These are phyloP conservation scores for Rhyacophila brunnea DNA, from an alignment of 1,140 invertebrate species.

Conservation along the genomic window DNA sequence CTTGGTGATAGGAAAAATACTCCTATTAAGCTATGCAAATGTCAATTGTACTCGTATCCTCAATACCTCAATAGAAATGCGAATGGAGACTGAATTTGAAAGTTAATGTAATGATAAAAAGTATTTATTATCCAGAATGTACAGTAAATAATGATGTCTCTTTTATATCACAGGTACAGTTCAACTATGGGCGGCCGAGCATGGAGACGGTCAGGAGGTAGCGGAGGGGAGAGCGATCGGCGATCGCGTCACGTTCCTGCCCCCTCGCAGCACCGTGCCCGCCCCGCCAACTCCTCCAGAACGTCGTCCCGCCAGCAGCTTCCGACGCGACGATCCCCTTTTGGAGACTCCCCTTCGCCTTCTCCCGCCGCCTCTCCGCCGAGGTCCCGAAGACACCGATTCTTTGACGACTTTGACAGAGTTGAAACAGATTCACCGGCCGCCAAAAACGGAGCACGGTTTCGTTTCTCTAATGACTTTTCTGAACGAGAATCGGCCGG, in stretches of 20 bases:
- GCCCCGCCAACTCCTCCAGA: conserved; percentile 26
- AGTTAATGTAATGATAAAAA: no score
- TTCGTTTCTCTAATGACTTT: conserved; percentile 59
- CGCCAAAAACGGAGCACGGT: conserved; percentile 39
- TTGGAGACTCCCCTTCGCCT: conserved; percentile 39
- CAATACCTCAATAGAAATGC: no score
- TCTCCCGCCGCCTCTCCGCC: conserved; percentile 8
- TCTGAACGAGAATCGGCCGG: conserved; percentile 50
- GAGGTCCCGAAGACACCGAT: conserved; percentile 20
- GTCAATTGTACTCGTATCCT: no score
- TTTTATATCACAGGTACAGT: no score
- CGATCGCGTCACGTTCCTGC: conserved; percentile 37
- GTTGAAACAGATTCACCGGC: conserved; percentile 31
- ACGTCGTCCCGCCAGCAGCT: conserved; percentile 36
- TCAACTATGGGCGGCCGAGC: conserved; percentile 50
- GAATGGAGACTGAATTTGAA: no score
- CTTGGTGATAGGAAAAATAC: no score
- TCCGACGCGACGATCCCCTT: conserved; percentile 40
- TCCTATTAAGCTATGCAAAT: no score
- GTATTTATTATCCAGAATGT: no score
- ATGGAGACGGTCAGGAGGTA: conserved; percentile 38
- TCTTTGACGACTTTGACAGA: conserved; percentile 34
- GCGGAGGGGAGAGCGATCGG: conserved; percentile 38
- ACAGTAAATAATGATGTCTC: no score
- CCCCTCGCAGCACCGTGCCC: conserved; percentile 38